A percentile compares a stretch with the other conserved stretches of the same genome.
phyloP scores from a whole-genome alignment of 2,797 vertebrate species.

The Sebastes wilsoni region DNA sequence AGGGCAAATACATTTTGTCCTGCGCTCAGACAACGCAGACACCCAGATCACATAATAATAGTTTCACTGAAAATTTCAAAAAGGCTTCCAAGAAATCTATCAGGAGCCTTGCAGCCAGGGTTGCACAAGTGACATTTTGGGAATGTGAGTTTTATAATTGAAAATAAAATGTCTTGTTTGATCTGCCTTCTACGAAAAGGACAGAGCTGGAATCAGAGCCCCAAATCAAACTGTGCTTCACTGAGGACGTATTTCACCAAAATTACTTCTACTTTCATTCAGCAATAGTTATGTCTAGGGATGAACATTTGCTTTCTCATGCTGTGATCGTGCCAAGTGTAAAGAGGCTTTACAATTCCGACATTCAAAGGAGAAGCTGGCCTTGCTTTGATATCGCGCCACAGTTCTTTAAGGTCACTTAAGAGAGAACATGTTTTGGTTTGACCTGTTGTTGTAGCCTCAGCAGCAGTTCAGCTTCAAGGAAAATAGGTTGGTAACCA shows the following conservation, averaged over 20 bases:
- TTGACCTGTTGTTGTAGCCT: neutral
- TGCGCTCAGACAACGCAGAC: constrained; percentile 14
- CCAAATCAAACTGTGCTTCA: neutral
- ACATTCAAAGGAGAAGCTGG: neutral
- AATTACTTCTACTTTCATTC: neutral
- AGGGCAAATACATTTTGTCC: constrained; percentile 40
- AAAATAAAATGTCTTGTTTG: constrained; percentile 31
- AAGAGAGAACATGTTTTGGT: neutral
- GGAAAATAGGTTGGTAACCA: too few relatives aligned
- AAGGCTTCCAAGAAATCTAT: constrained; percentile 21
- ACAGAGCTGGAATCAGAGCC: neutral
- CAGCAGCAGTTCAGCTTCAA: neutral
- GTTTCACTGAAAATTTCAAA: constrained; percentile 19
- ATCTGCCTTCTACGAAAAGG: neutral
- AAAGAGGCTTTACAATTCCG: too few relatives aligned
- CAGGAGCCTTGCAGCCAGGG: neutral
- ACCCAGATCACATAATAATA: constrained; percentile 18
- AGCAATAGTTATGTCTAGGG: neutral
- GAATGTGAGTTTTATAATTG: constrained; percentile 15
- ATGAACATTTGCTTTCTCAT: neutral
- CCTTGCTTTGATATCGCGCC: neutral
- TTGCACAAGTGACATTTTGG: constrained; percentile 35
- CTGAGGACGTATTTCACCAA: neutral
- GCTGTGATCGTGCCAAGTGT: too few relatives aligned
- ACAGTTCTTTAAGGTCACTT: neutral